These are phyloP conservation scores for Oncopeltus fasciatus DNA, from an alignment of 1,140 invertebrate genomes.

Conservation along the genomic window DNA sequence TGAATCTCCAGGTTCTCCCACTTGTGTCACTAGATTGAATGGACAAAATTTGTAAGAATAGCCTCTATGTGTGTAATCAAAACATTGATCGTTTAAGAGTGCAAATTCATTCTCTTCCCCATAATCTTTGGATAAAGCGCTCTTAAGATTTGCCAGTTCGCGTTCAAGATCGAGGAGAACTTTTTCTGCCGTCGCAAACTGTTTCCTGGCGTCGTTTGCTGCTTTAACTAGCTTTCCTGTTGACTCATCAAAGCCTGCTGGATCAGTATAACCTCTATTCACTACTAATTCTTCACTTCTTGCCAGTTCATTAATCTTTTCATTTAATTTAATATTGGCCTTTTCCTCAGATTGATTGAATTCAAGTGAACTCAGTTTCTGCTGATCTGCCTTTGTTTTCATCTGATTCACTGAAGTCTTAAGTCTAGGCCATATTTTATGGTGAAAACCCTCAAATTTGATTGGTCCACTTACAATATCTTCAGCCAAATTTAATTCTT, in stretches of 20 bases:
- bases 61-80: constrained; percentile 79
- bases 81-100: constrained; percentile 76
- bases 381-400: neutral
- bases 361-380: neutral
- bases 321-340: constrained; percentile 58
- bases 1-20: constrained; percentile 63
- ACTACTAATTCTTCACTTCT: neutral
- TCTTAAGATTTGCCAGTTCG: constrained; percentile 64
- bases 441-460: constrained; percentile 42
- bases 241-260: neutral
- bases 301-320: constrained; percentile 40
- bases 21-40: constrained; percentile 77
- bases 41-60: constrained; percentile 91
- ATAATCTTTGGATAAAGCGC: constrained; percentile 72
- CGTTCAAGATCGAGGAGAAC: constrained; percentile 58
- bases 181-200: constrained; percentile 39
- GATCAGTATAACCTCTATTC: neutral
- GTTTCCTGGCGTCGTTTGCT: neutral
- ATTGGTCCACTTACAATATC: constrained; percentile 62
- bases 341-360: constrained; percentile 52
- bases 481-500: constrained; percentile 59
- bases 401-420: neutral
- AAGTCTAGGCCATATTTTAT: neutral
- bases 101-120: constrained; percentile 81
- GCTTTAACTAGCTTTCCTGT: neutral